Conservation (phyloP, 2,888 invertebrate genomes). For the Parthenolecanium corni region DNA sequence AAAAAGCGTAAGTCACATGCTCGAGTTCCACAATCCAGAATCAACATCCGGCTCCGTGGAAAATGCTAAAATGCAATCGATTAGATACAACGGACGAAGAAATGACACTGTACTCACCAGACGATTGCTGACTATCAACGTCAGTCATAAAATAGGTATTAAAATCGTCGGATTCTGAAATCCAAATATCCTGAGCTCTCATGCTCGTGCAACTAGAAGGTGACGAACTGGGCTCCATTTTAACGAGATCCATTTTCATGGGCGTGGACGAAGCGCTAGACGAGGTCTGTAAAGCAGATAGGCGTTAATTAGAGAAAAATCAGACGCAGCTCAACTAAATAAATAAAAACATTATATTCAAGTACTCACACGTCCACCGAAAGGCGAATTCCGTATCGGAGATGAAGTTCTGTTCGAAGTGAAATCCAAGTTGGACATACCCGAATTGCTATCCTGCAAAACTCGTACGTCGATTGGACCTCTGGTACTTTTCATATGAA, state of each 20-base stretch:
- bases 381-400: background rate
- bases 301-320: too few species aligned
- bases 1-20: slow-evolving; percentile 16
- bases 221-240: slow-evolving; percentile 15
- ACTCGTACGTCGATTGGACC: slow-evolving; percentile 93
- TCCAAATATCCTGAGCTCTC: slow-evolving; percentile 18
- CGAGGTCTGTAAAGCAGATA: too few species aligned
- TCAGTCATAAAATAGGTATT: slow-evolving; percentile 22
- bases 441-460: slow-evolving; percentile 56
- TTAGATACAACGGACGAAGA: background rate
- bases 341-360: too few species aligned
- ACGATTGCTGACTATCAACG: slow-evolving; percentile 16
- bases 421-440: slow-evolving; percentile 18
- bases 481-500: slow-evolving; percentile 77
- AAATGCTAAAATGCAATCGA: background rate
- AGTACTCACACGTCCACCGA: background rate
- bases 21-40: slow-evolving; percentile 14
- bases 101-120: slow-evolving; percentile 8
- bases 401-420: slow-evolving; percentile 3
- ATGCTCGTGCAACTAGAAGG: slow-evolving; percentile 18
- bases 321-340: too few species aligned
- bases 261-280: background rate
- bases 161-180: slow-evolving; percentile 21
- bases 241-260: background rate
- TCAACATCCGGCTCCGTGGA: background rate